Conservation (phyloP, 2,113 vertebrate genomes). For the Pungitius pungitius region DNA sequence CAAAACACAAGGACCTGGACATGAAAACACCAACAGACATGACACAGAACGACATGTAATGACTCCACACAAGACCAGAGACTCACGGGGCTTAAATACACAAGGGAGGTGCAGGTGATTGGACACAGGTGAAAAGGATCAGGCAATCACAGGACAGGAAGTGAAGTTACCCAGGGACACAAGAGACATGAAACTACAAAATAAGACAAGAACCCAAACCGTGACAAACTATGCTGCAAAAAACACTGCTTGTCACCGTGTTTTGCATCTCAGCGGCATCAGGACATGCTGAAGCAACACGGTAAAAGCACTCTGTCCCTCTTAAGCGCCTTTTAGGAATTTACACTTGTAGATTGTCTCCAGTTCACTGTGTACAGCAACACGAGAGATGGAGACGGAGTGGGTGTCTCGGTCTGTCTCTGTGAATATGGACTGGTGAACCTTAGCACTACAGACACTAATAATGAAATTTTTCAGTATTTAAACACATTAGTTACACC, state of each 20-base stretch:
- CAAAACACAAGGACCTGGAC: no score
- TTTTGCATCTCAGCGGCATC: constrained; percentile 41
- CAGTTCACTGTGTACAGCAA: constrained; percentile 33
- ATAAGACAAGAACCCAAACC: no score
- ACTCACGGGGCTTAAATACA: no score
- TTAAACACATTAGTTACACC: neutral
- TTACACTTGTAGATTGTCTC: no score
- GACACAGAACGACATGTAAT: no score
- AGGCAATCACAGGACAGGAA: no score
- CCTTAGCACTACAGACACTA: constrained; percentile 10
- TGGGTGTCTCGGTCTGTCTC: neutral
- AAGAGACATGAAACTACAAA: no score
- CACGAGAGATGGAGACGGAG: constrained; percentile 19
- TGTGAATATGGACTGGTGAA: constrained; percentile 24
- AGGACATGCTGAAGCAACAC: constrained; percentile 24
- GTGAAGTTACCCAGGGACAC: no score
- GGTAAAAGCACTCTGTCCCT: constrained; percentile 16
- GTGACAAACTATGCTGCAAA: constrained; percentile 31
- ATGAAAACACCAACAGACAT: no score
- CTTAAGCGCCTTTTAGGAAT: constrained; percentile 27
- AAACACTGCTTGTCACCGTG: constrained; percentile 38
- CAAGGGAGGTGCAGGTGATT: no score
- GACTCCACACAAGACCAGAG: no score
- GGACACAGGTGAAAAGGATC: no score
- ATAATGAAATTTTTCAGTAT: constrained; percentile 20